Percentiles rank a stretch among this genome's conserved stretches.
phyloP scores from a whole-genome alignment of 1,140 invertebrate genomes.

The Drosophila tropicalis region DNA sequence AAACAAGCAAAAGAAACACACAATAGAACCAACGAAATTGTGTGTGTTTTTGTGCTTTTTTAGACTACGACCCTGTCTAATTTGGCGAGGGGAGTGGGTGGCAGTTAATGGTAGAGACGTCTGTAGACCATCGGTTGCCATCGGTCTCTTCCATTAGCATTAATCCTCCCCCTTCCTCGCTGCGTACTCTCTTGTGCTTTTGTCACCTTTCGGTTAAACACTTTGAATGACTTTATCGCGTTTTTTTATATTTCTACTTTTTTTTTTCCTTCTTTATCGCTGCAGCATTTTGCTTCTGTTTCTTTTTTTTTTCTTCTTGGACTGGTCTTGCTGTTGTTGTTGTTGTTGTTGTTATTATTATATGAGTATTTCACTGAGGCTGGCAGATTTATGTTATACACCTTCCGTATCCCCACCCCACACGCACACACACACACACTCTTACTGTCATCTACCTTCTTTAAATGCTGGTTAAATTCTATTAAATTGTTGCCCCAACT shows the following conservation, averaged over 20 bases:
- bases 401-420: slow-evolving; percentile 1
- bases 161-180: neutral
- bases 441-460: neutral
- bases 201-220: slow-evolving; percentile 49
- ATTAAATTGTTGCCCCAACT: slow-evolving; percentile 55
- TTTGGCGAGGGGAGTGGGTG: neutral
- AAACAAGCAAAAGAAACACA: slow-evolving; percentile 16
- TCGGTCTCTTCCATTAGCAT: neutral
- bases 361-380: slow-evolving; percentile 59
- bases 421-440: too few relatives aligned
- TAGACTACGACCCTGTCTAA: slow-evolving; percentile 5
- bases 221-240: slow-evolving; percentile 75
- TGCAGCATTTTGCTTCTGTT: slow-evolving; percentile 64
- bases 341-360: slow-evolving; percentile 56
- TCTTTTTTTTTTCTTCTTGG: too few relatives aligned
- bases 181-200: too few relatives aligned
- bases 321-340: slow-evolving; percentile 1
- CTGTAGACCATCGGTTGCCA: too few relatives aligned
- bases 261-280: slow-evolving; percentile 47
- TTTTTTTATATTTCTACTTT: slow-evolving; percentile 36
- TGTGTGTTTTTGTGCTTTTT: neutral
- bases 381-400: slow-evolving; percentile 67
- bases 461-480: slow-evolving; percentile 75
- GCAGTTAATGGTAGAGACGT: neutral
- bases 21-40: neutral